phyloP scores from a whole-genome alignment of 1,140 invertebrate species.

The Aphelinus atriplicis region DNA sequence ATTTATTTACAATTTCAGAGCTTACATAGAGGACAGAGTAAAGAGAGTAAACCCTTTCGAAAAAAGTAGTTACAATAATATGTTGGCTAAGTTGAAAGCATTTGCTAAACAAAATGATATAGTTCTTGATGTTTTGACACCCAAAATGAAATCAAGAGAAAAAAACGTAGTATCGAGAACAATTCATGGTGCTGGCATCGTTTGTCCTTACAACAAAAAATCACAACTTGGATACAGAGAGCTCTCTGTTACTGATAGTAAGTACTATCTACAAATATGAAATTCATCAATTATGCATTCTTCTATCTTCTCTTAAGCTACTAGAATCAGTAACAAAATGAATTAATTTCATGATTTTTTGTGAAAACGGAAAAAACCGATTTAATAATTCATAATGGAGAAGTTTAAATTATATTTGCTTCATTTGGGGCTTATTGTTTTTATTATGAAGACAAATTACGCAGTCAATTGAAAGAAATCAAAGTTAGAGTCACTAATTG shows the following conservation, averaged over 20 bases:
- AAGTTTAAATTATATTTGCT: no score
- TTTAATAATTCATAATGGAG: no score
- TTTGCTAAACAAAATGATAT: constrained; percentile 75
- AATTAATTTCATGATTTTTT: not conserved
- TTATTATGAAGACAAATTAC: no score
- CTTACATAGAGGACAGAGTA: constrained; percentile 72
- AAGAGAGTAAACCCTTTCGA: constrained; percentile 74
- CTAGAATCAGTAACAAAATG: not conserved
- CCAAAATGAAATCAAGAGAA: constrained; percentile 72
- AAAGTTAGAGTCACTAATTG: no score
- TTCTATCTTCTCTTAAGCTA: not conserved
- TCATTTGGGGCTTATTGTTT: no score
- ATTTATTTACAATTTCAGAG: constrained; percentile 57
- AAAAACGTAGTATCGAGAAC: constrained; percentile 79
- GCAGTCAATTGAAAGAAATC: no score
- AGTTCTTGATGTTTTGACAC: constrained; percentile 70
- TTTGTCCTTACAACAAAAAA: constrained; percentile 86
- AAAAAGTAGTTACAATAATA: constrained; percentile 68
- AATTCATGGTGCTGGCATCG: constrained; percentile 88
- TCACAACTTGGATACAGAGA: constrained; percentile 83
- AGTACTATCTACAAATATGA: constrained; percentile 46
- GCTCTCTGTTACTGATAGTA: constrained; percentile 79
- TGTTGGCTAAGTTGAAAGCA: constrained; percentile 72
- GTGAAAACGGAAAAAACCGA: not conserved
- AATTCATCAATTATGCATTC: not conserved